A percentile compares a stretch with the other conserved stretches of the same genome.
These are phyloP conservation scores for Henricia sp. DNA, from an alignment of 53 echinoderm and acorn worm genomes.

Conservation along the genomic window DNA sequence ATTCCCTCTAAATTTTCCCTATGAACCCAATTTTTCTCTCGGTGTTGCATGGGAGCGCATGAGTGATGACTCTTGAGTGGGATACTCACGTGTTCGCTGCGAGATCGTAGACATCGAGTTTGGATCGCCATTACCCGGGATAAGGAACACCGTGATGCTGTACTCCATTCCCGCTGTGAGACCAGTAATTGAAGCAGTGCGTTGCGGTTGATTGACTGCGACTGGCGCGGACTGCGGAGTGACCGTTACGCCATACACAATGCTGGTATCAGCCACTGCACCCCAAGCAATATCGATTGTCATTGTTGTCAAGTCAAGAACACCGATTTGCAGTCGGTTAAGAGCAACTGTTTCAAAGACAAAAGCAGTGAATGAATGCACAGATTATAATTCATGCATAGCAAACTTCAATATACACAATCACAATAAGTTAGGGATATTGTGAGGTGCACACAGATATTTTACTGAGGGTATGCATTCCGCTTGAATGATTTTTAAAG, in stretches of 20 bases:
- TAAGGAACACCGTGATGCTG: constrained; percentile 55
- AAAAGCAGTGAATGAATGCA: neutral
- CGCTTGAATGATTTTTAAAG: too few species aligned
- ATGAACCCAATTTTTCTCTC: too few species aligned
- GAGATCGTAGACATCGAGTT: neutral
- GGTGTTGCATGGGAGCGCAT: too few species aligned
- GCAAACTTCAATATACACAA: too few species aligned
- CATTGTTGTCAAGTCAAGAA: constrained; percentile 42
- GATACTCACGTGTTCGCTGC: constrained; percentile 41
- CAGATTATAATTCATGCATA: neutral
- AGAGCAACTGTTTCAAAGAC: constrained; percentile 47
- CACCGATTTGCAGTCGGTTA: constrained; percentile 36
- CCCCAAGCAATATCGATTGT: constrained; percentile 73
- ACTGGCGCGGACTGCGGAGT: neutral
- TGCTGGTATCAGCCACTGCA: constrained; percentile 1
- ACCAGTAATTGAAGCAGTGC: constrained; percentile 24
- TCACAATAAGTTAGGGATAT: too few species aligned
- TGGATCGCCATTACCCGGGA: neutral
- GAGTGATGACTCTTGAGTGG: too few species aligned
- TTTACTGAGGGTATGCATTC: too few species aligned
- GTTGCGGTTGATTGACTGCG: constrained; percentile 9
- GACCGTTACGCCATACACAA: neutral
- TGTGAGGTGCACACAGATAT: too few species aligned
- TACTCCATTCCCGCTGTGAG: constrained; percentile 65
- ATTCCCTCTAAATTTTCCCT: too few species aligned